These are phyloP conservation scores for Tolmerus cingulatus DNA, from an alignment of 2,888 invertebrate species.

Conservation along the genomic window DNA sequence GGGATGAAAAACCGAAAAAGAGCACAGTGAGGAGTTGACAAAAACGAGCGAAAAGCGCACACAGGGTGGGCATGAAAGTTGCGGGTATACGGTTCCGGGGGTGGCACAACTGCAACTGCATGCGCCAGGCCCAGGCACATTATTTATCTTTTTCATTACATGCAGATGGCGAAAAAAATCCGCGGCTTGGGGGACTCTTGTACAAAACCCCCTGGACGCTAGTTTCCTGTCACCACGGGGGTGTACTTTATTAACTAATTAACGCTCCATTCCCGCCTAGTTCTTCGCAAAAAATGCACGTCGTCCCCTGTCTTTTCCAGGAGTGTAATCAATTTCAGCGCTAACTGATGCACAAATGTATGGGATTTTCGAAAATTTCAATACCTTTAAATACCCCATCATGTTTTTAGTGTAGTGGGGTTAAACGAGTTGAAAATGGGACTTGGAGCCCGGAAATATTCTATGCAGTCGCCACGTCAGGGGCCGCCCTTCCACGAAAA, in stretches of 20 bases:
- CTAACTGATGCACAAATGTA: background rate
- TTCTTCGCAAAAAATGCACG: background rate
- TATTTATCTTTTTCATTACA: constrained; percentile 39
- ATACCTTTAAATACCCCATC: background rate
- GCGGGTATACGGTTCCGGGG: background rate
- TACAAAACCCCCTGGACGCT: background rate
- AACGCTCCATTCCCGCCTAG: background rate
- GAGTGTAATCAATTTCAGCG: background rate
- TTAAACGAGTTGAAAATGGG: background rate
- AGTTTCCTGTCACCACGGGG: background rate
- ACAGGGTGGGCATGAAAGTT: background rate
- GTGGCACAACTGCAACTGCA: background rate
- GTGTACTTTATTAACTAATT: constrained; percentile 26
- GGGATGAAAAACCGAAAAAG: background rate
- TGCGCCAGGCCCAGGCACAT: constrained; percentile 24
- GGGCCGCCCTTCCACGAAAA: background rate
- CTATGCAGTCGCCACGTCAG: background rate
- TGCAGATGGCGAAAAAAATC: constrained; percentile 20
- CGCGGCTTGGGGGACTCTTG: background rate
- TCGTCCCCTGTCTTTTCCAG: background rate
- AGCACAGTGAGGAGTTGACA: background rate
- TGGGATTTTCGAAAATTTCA: background rate
- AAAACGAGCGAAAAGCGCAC: background rate
- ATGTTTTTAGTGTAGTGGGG: background rate
- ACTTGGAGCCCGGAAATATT: background rate